Conservation (phyloP, 1,140 invertebrate genomes). For the Drosophila albomicans region DNA sequence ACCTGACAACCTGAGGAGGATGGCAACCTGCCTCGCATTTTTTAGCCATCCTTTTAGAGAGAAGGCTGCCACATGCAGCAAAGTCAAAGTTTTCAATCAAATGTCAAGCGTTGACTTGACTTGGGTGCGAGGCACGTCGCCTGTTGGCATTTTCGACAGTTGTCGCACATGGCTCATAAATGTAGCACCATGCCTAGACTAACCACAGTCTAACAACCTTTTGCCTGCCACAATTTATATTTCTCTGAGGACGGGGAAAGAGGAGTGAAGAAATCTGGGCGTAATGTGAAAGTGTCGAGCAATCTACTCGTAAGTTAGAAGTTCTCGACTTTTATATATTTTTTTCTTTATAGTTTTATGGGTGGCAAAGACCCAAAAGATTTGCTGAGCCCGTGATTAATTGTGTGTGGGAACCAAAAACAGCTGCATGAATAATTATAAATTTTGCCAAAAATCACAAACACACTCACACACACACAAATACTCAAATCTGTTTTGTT, state of each 20-base stretch:
- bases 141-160: constrained; percentile 68
- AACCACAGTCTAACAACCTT: constrained; percentile 72
- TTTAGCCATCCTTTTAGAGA: constrained; percentile 42
- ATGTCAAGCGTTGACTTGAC: constrained; percentile 79
- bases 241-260: not conserved
- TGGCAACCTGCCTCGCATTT: constrained; percentile 21
- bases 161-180: constrained; percentile 81
- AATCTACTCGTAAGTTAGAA: constrained; percentile 59
- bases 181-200: constrained; percentile 57
- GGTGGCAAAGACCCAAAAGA: constrained; percentile 23
- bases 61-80: constrained; percentile 66
- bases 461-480: constrained; percentile 17
- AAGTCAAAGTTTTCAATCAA: constrained; percentile 83
- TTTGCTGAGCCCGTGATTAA: constrained; percentile 69
- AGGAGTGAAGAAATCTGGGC: not conserved
- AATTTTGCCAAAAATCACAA: constrained; percentile 69
- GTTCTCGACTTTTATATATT: constrained; percentile 3
- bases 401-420: constrained; percentile 49
- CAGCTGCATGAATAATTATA: constrained; percentile 79
- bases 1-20: constrained; percentile 7
- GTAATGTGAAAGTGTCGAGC: constrained; percentile 53
- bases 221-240: constrained; percentile 68
- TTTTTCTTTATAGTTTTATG: not conserved
- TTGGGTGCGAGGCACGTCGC: constrained; percentile 57
- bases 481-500: constrained; percentile 60